Evolutionary conservation across 2,888 invertebrate genomes (phyloP).

Genomic region (Xestia xanthographa): DNA sequence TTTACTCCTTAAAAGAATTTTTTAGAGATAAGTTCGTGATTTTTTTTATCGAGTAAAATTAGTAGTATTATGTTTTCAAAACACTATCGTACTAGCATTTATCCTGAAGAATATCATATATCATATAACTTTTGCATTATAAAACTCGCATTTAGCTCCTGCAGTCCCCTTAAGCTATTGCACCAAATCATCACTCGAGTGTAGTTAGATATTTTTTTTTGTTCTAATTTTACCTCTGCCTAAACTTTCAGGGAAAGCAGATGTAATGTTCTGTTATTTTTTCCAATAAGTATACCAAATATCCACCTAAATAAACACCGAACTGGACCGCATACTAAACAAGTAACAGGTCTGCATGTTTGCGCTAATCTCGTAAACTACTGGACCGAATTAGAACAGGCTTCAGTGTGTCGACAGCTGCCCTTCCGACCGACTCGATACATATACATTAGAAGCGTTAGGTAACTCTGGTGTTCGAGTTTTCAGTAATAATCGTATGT

Average conservation of each 20-base stretch:
- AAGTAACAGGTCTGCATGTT: constrained; percentile 50
- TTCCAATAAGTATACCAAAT: constrained; percentile 14
- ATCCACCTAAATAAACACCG: constrained; percentile 14
- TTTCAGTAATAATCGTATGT: constrained; percentile 40
- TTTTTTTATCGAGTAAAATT: too few species aligned
- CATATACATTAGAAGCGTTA: constrained; percentile 39
- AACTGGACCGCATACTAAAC: constrained; percentile 45
- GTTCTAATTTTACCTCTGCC: background rate
- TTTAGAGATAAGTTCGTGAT: too few species aligned
- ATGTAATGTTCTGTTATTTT: background rate
- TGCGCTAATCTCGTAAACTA: constrained; percentile 61
- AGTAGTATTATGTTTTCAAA: too few species aligned
- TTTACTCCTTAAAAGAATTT: too few species aligned
- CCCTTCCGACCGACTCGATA: constrained; percentile 63
- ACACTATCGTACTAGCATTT: too few species aligned
- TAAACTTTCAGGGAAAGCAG: too few species aligned
- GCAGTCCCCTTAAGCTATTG: too few species aligned
- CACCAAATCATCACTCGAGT: background rate
- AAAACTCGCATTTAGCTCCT: too few species aligned
- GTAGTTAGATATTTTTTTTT: background rate
- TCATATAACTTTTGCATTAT: too few species aligned
- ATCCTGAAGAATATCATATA: too few species aligned
- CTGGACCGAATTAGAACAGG: constrained; percentile 57
- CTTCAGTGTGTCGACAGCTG: constrained; percentile 54
- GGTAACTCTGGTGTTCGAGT: constrained; percentile 43